phyloP scores from a whole-genome alignment of 2,888 invertebrate genomes.

The Drosophila percnosoma region DNA sequence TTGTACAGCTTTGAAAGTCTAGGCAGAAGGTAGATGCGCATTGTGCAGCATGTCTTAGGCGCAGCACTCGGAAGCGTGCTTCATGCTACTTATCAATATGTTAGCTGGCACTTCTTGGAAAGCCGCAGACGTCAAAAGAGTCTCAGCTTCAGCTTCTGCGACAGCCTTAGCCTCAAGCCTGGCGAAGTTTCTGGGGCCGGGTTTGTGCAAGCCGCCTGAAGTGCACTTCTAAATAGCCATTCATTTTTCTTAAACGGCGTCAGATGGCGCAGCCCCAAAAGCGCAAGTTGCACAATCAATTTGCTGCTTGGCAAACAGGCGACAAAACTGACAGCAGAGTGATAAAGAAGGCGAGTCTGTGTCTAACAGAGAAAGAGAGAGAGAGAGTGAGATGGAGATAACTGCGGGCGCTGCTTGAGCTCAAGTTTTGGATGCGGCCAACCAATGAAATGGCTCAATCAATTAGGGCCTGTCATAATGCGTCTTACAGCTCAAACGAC shows the following conservation, averaged over 20 bases:
- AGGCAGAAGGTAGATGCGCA: background rate
- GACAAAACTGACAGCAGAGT: constrained; percentile 60
- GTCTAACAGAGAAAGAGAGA: too few species aligned
- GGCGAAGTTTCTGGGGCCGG: background rate
- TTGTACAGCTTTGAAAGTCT: background rate
- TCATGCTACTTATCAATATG: constrained; percentile 38
- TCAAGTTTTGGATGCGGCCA: constrained; percentile 57
- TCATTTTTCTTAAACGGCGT: constrained; percentile 72
- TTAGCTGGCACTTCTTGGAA: constrained; percentile 30
- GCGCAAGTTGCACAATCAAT: constrained; percentile 66
- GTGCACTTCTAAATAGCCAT: constrained; percentile 62
- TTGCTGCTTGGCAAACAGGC: constrained; percentile 65
- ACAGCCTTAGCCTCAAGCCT: background rate
- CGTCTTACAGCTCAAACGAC: constrained; percentile 18
- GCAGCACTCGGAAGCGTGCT: constrained; percentile 17
- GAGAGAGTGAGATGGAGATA: background rate
- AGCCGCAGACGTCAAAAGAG: constrained; percentile 23
- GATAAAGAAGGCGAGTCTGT: background rate
- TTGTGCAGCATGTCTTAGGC: constrained; percentile 7
- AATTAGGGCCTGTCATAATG: constrained; percentile 73
- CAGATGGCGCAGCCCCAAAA: constrained; percentile 63
- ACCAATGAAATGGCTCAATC: constrained; percentile 76
- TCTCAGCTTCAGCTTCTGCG: background rate
- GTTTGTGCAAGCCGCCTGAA: constrained; percentile 3
- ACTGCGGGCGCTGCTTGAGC: constrained; percentile 32